Evolutionary conservation across 2,888 invertebrate genomes (phyloP), one percentile per base, ranked within the genome.

Genomic region (Sphaerophoria rueppellii): DNA sequence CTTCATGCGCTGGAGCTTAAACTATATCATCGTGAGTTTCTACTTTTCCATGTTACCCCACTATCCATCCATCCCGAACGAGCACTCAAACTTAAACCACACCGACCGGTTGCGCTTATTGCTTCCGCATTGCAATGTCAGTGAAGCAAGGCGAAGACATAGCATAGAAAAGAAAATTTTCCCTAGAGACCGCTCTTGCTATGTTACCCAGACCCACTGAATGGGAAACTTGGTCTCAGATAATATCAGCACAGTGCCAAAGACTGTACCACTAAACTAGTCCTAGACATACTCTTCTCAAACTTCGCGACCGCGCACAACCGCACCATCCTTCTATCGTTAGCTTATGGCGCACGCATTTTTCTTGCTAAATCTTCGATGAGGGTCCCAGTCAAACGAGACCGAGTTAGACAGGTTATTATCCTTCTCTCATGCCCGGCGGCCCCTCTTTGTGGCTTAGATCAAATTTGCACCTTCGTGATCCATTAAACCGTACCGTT

Each of bases 61-160:
- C 16, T 40, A 52, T 4, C 37, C 11, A 57, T 57, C 16, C 24
- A 12, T 40, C 24, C 24, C n/a, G 5, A 6, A n/a, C 34, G 54
- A 63, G 1, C 14, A 14, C 9, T 34, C 69, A 12, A 40, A 75
- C 16, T n/a, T 12, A 16, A n/a, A 67, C 46, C 54, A 55, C 54
- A 61, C 43, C 11, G 32, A 72, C 82, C 70, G 54, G 74, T 75
- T 79, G 71, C 71, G 71, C 24, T 24, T 24, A 83, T 80, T 46
- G 79, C 83, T 83, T 83, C 83, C 83, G 83, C 83, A 83, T 83
- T 83, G 83, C 83, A 80, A 80, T 83, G 83, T 80, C 83, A 83
- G 80, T 83, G 83, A 83, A 83, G 83, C 80, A 83, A 54, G 60
- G 67, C 83, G 55, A 43, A 80, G 75, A 50, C 67, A 80, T 83